Evolutionary conservation across 1,140 invertebrate genomes (phyloP), one percentile per base, ranked within the genome.

Genomic region (Nomia melanderi): DNA sequence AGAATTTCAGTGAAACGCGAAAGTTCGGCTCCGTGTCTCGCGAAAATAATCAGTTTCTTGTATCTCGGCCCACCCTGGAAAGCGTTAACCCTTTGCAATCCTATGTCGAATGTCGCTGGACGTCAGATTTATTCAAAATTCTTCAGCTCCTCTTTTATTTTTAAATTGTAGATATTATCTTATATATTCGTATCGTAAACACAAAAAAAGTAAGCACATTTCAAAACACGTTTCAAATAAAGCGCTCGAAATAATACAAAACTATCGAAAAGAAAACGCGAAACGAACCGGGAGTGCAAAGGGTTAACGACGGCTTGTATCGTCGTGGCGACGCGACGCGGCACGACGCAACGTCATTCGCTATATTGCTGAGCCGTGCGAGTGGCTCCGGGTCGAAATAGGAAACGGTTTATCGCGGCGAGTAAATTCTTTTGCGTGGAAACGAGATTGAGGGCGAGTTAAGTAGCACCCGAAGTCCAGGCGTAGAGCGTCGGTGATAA

Each of bases 401-500:
- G 70, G 23, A 64, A 50, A 53, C 25, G 47, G 41, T 27, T n/a
- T 59, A 50, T 76, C 73, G 33, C 20, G 3, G 14, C 53, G 39
- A 82, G 47, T 54, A 50, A 73, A 83, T 78, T 75, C 70, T 50
- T 82, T 59, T 33, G 27, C 62, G 41, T 12, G 57, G 54, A 50
- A 23, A 27, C 33, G 44, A 47, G 39, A 82, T 69, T 53, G 72
- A 80, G 73, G 39, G 27, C 41, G 67, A 75, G 78, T 84, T 74
- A 81, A 83, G 81, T 83, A 80, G 79, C n/a, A n/a, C n/a, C 63
- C 47, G 53, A 23, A n/a, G 47, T 20, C 17, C 20, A n/a, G 41
- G 41, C 14, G 39, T 73, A 62, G 29, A 31, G 56, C 62, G 57
- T 66, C 41, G 47, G 66, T 54, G 79, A 85, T 85, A 85, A 85